Base-by-base conservation (phyloP, 2,113 vertebrate genomes). In the Octodon degus region DNA sequence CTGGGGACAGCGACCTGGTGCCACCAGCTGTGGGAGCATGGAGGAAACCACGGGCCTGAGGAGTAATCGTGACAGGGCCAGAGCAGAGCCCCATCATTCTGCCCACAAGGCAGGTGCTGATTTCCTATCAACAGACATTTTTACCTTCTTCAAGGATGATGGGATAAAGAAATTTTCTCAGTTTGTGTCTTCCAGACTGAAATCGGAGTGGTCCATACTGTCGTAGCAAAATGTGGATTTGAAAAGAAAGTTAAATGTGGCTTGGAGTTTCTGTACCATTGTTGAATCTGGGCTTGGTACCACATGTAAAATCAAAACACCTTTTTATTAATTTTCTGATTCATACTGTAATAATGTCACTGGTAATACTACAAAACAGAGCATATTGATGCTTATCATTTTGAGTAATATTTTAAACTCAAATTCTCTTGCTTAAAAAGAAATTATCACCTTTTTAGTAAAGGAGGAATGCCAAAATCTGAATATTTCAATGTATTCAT, bases 181-280 rank as follows among this genome's bases (percentile, higher is more conserved):
- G 30, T 79, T 93, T 90, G 27, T 96, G 40, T 30, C 68, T 79
- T 50, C 6, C 30, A 30, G 5, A 37, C 1, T 34, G 53, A 92
- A 16, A 79, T 3, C 7, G 34, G 5, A 43, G 32, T 63, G 50
- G 17, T 32, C 55, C 40, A 92, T 13, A 53, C 43, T 77, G 86
- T 1, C n/a, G 32, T 84, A 86, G 74, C 32, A 90, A 93, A 89
- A 43, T 25, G 77, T 32, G 40, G 7, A 9, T 40, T 65, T 84
- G n/a, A 90, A 74, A 30, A 77, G 27, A 96, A 96, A 90, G 47
- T 82, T 93, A 77, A 86, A 76, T 13, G 3, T 50, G 60, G 0
- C 77, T 94, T 11, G 47, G 70, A 65, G 27, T 86, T 81, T 86
- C 24, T 82, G 0, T 20, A 25, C 65, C 19, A 10, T 27, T 43